Conservation (phyloP, 2,888 invertebrate genomes). For the Lochmaea crataegi region DNA sequence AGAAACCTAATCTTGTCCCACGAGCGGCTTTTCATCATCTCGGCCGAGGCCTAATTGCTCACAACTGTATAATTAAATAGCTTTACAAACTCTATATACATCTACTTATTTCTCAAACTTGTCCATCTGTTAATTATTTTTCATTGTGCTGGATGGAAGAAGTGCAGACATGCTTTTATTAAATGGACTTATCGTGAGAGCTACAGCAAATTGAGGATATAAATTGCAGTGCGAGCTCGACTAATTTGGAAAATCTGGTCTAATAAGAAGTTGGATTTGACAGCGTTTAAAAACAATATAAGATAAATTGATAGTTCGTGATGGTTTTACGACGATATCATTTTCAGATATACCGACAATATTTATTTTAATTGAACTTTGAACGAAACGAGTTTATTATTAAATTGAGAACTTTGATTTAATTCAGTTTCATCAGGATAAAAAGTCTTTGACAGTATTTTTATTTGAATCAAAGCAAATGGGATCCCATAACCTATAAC, state of each 20-base stretch:
- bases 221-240: slow-evolving; percentile 10
- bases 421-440: no score
- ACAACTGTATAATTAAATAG: slow-evolving; percentile 51
- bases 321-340: slow-evolving; percentile 6
- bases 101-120: slow-evolving; percentile 42
- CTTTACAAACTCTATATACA: slow-evolving; percentile 46
- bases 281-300: slow-evolving; percentile 10
- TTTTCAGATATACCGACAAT: background rate
- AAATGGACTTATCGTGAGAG: slow-evolving; percentile 27
- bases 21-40: slow-evolving; percentile 50
- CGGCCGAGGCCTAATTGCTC: slow-evolving; percentile 50
- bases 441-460: no score
- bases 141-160: no score
- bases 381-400: background rate
- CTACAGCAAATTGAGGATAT: slow-evolving; percentile 16
- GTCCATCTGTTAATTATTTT: slow-evolving; percentile 51
- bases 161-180: slow-evolving; percentile 31
- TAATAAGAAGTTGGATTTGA: slow-evolving; percentile 14
- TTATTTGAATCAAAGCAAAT: no score
- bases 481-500: no score
- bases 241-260: slow-evolving; percentile 16
- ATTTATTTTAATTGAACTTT: background rate
- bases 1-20: slow-evolving; percentile 46
- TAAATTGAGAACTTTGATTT: no score
- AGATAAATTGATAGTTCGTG: slow-evolving; percentile 14